Percentiles rank a stretch among this genome's conserved stretches.
These are phyloP conservation scores for Meiosimyza platycephala DNA, from an alignment of 2,888 invertebrate species.

Conservation along the genomic window DNA sequence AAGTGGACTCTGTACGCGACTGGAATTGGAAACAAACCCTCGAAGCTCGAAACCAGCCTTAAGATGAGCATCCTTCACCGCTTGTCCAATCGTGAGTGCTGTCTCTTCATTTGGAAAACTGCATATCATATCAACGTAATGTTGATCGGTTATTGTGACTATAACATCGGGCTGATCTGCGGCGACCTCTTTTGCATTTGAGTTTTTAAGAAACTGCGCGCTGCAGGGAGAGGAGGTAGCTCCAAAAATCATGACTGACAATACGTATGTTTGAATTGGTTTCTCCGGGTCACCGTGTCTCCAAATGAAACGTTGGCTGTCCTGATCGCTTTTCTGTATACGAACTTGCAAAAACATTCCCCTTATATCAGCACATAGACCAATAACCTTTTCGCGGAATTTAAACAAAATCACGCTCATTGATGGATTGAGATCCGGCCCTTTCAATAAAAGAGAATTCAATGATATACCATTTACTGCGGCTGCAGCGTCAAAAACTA, in stretches of 20 bases:
- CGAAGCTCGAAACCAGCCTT: too few species aligned
- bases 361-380: not conserved
- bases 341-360: not conserved
- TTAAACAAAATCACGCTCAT: not conserved
- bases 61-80: not conserved
- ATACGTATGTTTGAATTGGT: slow-evolving; percentile 6
- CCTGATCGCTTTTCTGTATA: not conserved
- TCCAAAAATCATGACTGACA: slow-evolving; percentile 27
- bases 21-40: too few species aligned
- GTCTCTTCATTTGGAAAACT: too few species aligned
- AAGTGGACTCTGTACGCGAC: too few species aligned
- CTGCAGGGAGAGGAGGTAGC: slow-evolving; percentile 26
- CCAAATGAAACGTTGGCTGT: not conserved
- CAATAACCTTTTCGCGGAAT: slow-evolving; percentile 2
- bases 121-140: too few species aligned
- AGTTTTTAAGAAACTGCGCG: slow-evolving; percentile 23
- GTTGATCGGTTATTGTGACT: not conserved
- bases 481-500: slow-evolving; percentile 3
- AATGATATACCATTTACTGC: slow-evolving; percentile 3
- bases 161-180: slow-evolving; percentile 5
- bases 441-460: slow-evolving; percentile 6
- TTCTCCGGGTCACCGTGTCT: not conserved
- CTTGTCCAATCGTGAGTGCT: too few species aligned
- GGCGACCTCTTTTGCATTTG: slow-evolving; percentile 9
- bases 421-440: not conserved